Conservation (phyloP, 2,797 vertebrate species). For the Amphiprion clarkii region DNA sequence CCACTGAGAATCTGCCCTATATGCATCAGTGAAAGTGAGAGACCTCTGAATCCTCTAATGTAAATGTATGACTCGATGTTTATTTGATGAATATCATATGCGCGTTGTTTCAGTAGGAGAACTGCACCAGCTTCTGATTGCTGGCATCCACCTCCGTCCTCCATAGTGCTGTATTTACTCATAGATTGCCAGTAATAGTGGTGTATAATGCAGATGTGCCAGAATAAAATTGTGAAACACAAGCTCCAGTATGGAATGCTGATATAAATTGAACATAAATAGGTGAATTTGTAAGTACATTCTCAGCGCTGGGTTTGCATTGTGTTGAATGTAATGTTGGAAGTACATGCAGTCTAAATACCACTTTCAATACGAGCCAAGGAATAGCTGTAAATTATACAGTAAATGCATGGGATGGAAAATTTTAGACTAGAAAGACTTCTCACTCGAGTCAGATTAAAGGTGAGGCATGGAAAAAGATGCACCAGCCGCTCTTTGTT, state of each 20-base stretch:
- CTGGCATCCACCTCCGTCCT: slow-evolving; percentile 12
- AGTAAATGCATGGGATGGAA: slow-evolving; percentile 18
- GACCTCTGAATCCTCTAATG: not conserved
- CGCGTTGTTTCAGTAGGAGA: slow-evolving; percentile 6
- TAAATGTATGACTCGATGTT: slow-evolving; percentile 26
- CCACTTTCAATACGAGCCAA: slow-evolving; percentile 22
- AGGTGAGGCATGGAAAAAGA: slow-evolving; percentile 45
- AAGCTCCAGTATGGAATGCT: slow-evolving; percentile 7
- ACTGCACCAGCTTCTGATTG: slow-evolving; percentile 35
- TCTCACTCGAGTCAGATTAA: slow-evolving; percentile 46
- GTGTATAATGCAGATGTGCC: slow-evolving; percentile 12
- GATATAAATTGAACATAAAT: slow-evolving; percentile 10
- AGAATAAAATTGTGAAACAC: slow-evolving; percentile 15
- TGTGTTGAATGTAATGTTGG: not conserved
- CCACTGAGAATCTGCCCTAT: not conserved
- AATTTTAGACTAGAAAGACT: slow-evolving; percentile 41
- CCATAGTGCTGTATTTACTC: slow-evolving; percentile 15
- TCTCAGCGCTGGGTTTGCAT: not conserved
- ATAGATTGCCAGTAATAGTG: slow-evolving; percentile 13
- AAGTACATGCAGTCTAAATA: slow-evolving; percentile 28
- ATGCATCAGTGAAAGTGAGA: not conserved
- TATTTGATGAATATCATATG: slow-evolving; percentile 10
- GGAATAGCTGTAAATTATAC: slow-evolving; percentile 44
- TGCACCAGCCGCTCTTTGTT: slow-evolving; percentile 32
- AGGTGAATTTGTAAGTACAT: slow-evolving; percentile 9